Base-by-base conservation (phyloP, 2,888 invertebrate species). In the Drosophila paranaensis region DNA sequence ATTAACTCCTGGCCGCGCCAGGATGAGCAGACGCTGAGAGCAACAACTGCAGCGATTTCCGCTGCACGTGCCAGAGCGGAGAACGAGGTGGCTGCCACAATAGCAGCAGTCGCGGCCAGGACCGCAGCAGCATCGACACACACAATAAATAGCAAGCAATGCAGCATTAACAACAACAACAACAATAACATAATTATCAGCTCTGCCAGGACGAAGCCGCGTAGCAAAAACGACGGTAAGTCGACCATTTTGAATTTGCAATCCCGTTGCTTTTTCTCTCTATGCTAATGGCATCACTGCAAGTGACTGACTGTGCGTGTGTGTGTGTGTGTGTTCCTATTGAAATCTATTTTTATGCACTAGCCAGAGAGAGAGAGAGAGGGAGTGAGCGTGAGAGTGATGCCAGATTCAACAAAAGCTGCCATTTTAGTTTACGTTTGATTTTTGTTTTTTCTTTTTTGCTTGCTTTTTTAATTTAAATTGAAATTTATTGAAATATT, bases 211-310 rank as follows among this genome's bases (percentile, higher is more conserved):
- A 79, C 79, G 25, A 76, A 76, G 69, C 76, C 78, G 66, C 89
- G 89, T 48, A 88, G 82, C 72, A 90, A 89, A 74, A 90, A 84
- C 66, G 90, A 90, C 81, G 90, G 90, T 90, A 77, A 62, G 73
- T 4, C 53, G 27, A 61, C 74, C 72, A 81, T 73, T 63, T 69
- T 77, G 39, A 55, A 55, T 42, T 72, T 45, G 45, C 8, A 2
- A 10, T 33, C 33, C 33, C 33, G 33, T 33, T 33, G 30, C 30
- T 33, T 54, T 39, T 2, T 8, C 40, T 8, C 40, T 40, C 27
- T 6, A 16, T 30, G 42, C 33, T 20, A 13, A 16, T 43, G 48
- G 30, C 30, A 58, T 16, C 27, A 25, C 35, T 43, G 45, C 37
- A 43, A 43, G 30, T 27, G 55, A 57, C 46, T 42, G n/a, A 43